Base-by-base conservation (phyloP, 2,888 invertebrate genomes). In the Allolobophora icterica region DNA sequence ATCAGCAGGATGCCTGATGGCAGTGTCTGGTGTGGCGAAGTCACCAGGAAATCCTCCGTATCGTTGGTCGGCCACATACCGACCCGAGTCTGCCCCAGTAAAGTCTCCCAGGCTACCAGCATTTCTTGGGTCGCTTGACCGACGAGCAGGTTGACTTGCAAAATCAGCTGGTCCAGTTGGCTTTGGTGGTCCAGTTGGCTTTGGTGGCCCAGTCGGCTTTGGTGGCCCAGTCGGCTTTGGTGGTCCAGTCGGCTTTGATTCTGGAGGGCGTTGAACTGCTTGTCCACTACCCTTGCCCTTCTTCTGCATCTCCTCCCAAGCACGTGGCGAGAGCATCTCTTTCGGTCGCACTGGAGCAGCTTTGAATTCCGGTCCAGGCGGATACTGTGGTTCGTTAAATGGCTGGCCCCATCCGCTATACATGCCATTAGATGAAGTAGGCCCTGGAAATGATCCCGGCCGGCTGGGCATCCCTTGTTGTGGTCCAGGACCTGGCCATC, bases 341-440 rank as follows among this genome's bases (percentile, higher is more conserved):
- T 38, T 87, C 34, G 34, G 87, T 34, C 87, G 34, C 21, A 35
- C 38, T 15, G 87, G 38, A 8, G 35, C 34, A 24, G 87, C 35
- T 21, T 38, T 87, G 87, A 87, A 87, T 87, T 87, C 87, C 35
- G 87, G 87, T 35, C 87, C 87, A 13, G 87, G 87, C 21, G 87
- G 87, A 87, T n/a, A 87, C 30, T 0, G 34, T 24, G 34, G 13
- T 24, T 38, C 87, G 21, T 87, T 87, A 17, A 87, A 87, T 15
- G 34, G 34, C 38, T 87, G 87, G 35, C 38, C 38, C 87, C 87
- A 87, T 87, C 87, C 87, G 19, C 87, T 24, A 8, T 38, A 34
- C 35, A 87, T 35, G 21, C 35, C 87, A 17, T 87, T 38, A 35
- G 35, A 34, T 38, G 87, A 24, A 19, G 15, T 21, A 34, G 17